Percentiles rank a stretch among this genome's conserved stretches.
phyloP scores from a whole-genome alignment of 2,797 vertebrate genomes.

The Vireo griseus region DNA sequence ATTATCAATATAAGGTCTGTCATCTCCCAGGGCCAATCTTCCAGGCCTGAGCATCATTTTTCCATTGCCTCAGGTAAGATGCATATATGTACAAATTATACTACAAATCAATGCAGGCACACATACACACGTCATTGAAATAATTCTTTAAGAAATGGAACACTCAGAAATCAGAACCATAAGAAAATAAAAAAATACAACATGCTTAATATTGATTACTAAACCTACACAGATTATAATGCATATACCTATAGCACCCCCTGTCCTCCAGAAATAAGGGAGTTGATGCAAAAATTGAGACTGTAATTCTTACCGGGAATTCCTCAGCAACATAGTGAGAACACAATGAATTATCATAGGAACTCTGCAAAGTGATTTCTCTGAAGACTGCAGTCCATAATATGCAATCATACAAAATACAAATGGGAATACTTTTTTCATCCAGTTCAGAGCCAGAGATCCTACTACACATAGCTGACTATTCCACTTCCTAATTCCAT shows the following conservation, averaged over 20 bases:
- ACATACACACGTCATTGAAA: accelerated
- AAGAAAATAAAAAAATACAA: neutral
- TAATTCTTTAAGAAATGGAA: neutral
- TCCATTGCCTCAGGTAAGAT: neutral
- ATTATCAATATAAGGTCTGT: neutral
- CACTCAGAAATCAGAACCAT: neutral
- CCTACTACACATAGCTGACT: neutral
- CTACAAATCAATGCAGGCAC: neutral
- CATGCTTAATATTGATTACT: neutral
- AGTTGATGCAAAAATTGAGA: neutral
- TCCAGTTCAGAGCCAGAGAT: neutral
- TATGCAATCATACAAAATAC: neutral
- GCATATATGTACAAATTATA: neutral
- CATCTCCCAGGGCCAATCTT: neutral
- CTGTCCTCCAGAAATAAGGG: slow-evolving; percentile 19
- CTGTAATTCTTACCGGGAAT: neutral
- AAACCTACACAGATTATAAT: neutral
- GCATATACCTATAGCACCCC: slow-evolving; percentile 42
- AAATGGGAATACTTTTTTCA: neutral
- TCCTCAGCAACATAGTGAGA: neutral
- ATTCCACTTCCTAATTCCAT: neutral
- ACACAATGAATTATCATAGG: neutral
- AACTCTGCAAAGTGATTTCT: neutral
- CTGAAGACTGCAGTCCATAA: neutral
- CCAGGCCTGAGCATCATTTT: neutral